Evolutionary conservation across 2,113 vertebrate genomes (phyloP).

Genomic region (Hippopotamus amphibius): DNA sequence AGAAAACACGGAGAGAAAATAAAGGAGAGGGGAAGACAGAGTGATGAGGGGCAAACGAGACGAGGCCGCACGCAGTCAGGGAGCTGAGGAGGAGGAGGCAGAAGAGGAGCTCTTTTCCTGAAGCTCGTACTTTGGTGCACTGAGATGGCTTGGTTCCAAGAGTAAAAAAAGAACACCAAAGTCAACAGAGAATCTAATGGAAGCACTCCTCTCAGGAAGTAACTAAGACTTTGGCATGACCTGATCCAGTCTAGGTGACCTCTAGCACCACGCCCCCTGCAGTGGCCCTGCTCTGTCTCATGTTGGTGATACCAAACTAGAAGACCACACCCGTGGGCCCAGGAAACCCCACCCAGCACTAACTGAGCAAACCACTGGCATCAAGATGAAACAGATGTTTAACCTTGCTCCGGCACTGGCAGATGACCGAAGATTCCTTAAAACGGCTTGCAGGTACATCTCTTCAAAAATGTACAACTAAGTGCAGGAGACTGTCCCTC

Average conservation of each 20-base stretch:
- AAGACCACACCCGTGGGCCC: neutral
- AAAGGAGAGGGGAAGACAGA: neutral
- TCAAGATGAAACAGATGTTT: neutral
- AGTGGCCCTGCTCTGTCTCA: neutral
- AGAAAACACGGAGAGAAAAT: neutral
- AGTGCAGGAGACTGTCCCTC: neutral
- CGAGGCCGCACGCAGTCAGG: fast-evolving
- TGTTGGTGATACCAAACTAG: neutral
- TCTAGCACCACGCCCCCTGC: neutral
- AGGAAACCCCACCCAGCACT: neutral
- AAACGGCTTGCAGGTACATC: neutral
- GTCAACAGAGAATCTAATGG: neutral
- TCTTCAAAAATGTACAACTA: neutral
- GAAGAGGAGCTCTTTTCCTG: neutral
- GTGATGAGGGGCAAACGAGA: neutral
- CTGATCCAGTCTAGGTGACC: neutral
- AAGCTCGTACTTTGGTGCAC: neutral
- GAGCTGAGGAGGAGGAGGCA: neutral
- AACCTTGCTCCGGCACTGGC: neutral
- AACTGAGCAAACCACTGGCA: neutral
- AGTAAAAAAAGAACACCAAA: neutral
- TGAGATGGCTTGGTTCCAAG: neutral
- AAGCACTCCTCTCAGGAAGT: neutral
- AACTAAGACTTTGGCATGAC: neutral
- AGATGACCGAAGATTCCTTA: neutral